A percentile compares a stretch with the other conserved stretches of the same genome.
phyloP scores from a whole-genome alignment of 2,888 invertebrate species.

The Cataglyphis livida region DNA sequence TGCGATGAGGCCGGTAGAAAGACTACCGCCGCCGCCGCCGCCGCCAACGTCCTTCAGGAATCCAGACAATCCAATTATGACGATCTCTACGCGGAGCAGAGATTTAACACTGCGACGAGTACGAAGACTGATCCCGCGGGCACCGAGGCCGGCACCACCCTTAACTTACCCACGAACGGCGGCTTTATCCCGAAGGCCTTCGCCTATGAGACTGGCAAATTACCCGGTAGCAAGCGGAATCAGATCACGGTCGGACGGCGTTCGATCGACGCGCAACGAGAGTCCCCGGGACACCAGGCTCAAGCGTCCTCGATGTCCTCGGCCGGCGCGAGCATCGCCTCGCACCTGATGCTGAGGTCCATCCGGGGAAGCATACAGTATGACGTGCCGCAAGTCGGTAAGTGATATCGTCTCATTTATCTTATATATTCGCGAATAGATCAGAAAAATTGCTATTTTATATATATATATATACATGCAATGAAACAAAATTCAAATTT shows the following conservation, averaged over 20 bases:
- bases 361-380: constrained; percentile 88
- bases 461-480: not conserved
- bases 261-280: constrained; percentile 60
- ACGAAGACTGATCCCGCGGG: constrained; percentile 69
- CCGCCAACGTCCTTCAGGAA: constrained; percentile 48
- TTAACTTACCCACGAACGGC: constrained; percentile 51
- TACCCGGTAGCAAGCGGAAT: constrained; percentile 72
- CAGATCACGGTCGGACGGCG: constrained; percentile 64
- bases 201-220: constrained; percentile 72
- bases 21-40: constrained; percentile 17
- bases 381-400: constrained; percentile 95
- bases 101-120: constrained; percentile 61
- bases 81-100: constrained; percentile 68
- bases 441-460: too few relatives aligned
- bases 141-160: constrained; percentile 52
- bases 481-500: not conserved
- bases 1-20: constrained; percentile 68
- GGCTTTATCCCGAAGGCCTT: constrained; percentile 66
- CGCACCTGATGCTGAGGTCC: constrained; percentile 92
- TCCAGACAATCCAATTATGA: constrained; percentile 68
- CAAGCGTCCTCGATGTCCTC: constrained; percentile 81
- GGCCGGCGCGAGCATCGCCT: constrained; percentile 87
- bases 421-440: too few relatives aligned
- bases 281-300: constrained; percentile 59
- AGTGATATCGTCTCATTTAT: constrained; percentile 61